Evolutionary conservation across 2,888 invertebrate genomes (phyloP).

Genomic region (Apoda limacodes): DNA sequence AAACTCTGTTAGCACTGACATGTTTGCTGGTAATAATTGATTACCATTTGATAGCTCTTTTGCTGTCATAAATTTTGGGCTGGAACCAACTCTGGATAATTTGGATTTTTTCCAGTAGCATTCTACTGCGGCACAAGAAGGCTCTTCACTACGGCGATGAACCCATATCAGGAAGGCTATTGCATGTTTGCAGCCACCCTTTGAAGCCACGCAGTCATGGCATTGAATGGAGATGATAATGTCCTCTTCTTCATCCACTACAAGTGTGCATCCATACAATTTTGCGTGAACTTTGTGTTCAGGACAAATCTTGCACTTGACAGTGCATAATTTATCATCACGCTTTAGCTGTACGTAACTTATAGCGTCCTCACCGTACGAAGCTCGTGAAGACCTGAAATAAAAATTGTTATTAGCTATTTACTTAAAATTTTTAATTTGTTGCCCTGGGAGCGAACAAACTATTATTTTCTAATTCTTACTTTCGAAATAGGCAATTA

Average conservation of each 20-base stretch:
- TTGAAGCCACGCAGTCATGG: slow-evolving; percentile 25
- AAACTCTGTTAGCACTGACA: slow-evolving; percentile 15
- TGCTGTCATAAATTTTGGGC: slow-evolving; percentile 23
- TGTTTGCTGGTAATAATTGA: slow-evolving; percentile 16
- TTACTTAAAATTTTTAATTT: slow-evolving; percentile 4
- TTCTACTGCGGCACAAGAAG: slow-evolving; percentile 21
- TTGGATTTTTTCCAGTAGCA: slow-evolving; percentile 30
- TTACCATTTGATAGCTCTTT: slow-evolving; percentile 21
- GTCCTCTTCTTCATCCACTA: slow-evolving; percentile 23
- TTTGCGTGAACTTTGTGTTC: slow-evolving; percentile 26
- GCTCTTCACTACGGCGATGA: slow-evolving; percentile 29
- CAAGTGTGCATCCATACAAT: slow-evolving; percentile 19
- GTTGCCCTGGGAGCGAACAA: slow-evolving; percentile 4
- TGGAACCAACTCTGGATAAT: slow-evolving; percentile 24
- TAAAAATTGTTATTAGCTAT: no score
- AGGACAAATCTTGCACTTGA: slow-evolving; percentile 24
- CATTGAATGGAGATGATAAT: slow-evolving; percentile 16
- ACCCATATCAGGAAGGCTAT: no score
- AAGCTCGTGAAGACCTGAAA: slow-evolving; percentile 19
- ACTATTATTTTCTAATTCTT: slow-evolving; percentile 4
- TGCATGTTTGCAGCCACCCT: slow-evolving; percentile 30
- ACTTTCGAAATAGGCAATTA: slow-evolving; percentile 5
- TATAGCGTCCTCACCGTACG: slow-evolving; percentile 25
- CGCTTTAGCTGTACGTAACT: slow-evolving; percentile 23
- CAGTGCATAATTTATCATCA: slow-evolving; percentile 19